Evolutionary conservation across 2,888 invertebrate genomes (phyloP).

Genomic region (Pandemis cinnamomeana): DNA sequence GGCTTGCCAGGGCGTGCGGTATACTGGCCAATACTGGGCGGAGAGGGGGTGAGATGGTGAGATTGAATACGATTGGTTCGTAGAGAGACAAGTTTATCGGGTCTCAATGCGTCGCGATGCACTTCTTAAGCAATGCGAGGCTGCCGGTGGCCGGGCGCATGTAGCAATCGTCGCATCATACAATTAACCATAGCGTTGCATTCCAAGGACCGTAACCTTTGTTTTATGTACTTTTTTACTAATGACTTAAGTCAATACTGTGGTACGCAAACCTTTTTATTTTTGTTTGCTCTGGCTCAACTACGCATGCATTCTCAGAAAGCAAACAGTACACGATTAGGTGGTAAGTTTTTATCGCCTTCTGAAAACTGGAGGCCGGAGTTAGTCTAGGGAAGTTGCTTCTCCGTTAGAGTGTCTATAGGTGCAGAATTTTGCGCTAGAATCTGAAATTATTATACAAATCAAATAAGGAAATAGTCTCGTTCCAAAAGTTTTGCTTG

Average conservation of each 20-base stretch:
- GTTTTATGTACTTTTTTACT: slow-evolving; percentile 17
- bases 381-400: neutral
- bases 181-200: slow-evolving; percentile 15
- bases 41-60: neutral
- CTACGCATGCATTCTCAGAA: neutral
- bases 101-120: slow-evolving; percentile 22
- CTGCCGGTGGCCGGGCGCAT: slow-evolving; percentile 22
- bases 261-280: slow-evolving; percentile 2
- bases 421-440: too few species aligned
- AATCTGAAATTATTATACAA: too few species aligned
- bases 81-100: slow-evolving; percentile 6
- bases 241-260: slow-evolving; percentile 3
- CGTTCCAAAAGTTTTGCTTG: too few species aligned
- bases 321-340: neutral
- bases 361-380: neutral
- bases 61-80: neutral
- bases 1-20: slow-evolving; percentile 3
- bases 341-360: neutral
- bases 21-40: neutral
- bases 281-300: slow-evolving; percentile 5
- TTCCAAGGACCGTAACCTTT: slow-evolving; percentile 2
- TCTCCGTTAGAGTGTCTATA: too few species aligned
- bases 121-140: slow-evolving; percentile 16
- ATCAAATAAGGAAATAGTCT: too few species aligned
- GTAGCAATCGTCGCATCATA: slow-evolving; percentile 14